Conservation (phyloP, 2,888 invertebrate genomes). For the Tipula unca region DNA sequence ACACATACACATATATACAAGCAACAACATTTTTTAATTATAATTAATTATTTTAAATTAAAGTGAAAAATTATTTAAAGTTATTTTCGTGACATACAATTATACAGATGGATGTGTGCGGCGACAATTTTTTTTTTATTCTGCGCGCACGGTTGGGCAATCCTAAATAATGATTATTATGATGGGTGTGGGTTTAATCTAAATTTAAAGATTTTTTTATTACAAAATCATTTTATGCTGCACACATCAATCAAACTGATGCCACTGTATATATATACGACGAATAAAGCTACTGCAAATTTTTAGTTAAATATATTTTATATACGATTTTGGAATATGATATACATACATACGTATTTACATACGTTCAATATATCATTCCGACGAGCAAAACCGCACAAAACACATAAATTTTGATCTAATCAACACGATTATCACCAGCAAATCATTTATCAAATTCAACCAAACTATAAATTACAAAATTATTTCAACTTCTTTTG, state of each 20-base stretch:
- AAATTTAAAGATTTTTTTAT: neutral
- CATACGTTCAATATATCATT: neutral
- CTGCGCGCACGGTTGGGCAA: neutral
- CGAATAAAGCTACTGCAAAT: neutral
- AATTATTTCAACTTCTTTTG: neutral
- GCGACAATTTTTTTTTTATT: neutral
- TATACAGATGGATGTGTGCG: neutral
- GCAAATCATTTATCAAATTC: slow-evolving; percentile 8
- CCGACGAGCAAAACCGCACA: neutral
- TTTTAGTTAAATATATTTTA: too few species aligned
- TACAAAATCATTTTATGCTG: neutral
- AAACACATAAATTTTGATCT: neutral
- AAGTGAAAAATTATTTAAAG: neutral
- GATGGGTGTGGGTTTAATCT: neutral
- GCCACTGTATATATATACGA: neutral
- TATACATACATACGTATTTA: neutral
- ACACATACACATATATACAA: neutral
- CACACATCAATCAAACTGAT: neutral
- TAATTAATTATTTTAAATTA: neutral
- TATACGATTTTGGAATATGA: neutral
- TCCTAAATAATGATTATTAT: neutral
- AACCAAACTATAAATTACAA: neutral
- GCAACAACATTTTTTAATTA: neutral
- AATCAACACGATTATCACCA: slow-evolving; percentile 14
- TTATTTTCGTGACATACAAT: neutral